phyloP scores from a whole-genome alignment of 2,113 vertebrate genomes.

The Perca flavescens region DNA sequence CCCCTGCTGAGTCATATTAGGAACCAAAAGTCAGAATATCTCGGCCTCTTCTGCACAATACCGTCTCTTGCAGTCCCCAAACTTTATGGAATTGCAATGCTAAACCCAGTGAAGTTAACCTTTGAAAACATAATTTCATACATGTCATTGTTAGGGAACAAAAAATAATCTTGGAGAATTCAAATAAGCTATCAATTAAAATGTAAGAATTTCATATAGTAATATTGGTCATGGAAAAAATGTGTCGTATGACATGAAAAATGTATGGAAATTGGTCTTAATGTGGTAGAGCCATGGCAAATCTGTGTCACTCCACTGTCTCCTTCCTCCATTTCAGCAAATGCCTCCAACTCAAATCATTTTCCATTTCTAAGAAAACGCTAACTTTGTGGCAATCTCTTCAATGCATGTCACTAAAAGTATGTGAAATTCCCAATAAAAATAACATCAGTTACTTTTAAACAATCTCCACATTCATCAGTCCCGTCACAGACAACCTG shows the following conservation, averaged over 20 bases:
- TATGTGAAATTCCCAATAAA: not conserved
- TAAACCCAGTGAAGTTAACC: not conserved
- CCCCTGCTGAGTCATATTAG: not conserved
- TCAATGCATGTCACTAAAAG: not conserved
- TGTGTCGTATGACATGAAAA: slow-evolving; percentile 6
- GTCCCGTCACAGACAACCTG: not conserved
- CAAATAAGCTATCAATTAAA: slow-evolving; percentile 15
- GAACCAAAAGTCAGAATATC: not conserved
- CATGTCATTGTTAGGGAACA: not conserved
- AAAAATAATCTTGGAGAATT: slow-evolving; percentile 1
- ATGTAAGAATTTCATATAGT: slow-evolving; percentile 11
- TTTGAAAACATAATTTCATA: not conserved
- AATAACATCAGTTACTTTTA: not conserved
- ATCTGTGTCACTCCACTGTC: slow-evolving; percentile 8
- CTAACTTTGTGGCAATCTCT: not conserved
- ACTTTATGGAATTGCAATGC: not conserved
- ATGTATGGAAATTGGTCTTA: slow-evolving; percentile 32
- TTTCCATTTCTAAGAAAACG: slow-evolving; percentile 5
- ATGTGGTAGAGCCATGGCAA: slow-evolving; percentile 1
- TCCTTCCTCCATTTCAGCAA: slow-evolving; percentile 3
- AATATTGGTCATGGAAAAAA: not conserved
- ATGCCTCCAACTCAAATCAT: not conserved
- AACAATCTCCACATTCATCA: not conserved
- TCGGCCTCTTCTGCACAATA: not conserved
- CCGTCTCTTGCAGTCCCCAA: not conserved